Conservation (phyloP, 1,140 invertebrate genomes). For the Heliconius himera region DNA sequence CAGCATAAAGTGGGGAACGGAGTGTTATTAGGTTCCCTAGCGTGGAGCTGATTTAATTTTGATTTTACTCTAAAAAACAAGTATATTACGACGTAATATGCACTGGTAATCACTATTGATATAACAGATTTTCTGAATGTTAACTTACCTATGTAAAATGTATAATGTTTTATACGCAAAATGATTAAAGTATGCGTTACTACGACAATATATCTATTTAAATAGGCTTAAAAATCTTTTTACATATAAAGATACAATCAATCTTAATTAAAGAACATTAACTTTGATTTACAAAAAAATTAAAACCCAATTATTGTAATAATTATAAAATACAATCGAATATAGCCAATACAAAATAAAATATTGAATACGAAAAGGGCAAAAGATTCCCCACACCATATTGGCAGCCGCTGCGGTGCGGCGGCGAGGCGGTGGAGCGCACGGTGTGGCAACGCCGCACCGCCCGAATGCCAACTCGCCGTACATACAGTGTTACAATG, state of each 20-base stretch:
- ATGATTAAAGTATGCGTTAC: too few relatives aligned
- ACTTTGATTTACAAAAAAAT: background rate
- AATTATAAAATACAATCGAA: background rate
- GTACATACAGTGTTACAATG: background rate
- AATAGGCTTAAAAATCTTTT: too few relatives aligned
- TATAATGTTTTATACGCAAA: too few relatives aligned
- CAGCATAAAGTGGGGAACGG: too few relatives aligned
- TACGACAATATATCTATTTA: background rate
- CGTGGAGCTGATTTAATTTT: too few relatives aligned
- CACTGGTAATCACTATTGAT: too few relatives aligned
- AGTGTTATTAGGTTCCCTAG: too few relatives aligned
- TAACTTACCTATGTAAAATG: too few relatives aligned
- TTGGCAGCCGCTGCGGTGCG: slow-evolving; percentile 17
- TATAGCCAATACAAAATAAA: background rate
- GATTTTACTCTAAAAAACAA: too few relatives aligned
- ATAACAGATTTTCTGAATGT: too few relatives aligned
- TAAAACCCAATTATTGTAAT: background rate
- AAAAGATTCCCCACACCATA: slow-evolving; percentile 6
- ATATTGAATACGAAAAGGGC: background rate
- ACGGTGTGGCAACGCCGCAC: slow-evolving; percentile 49
- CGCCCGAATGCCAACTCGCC: slow-evolving; percentile 20
- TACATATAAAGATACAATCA: background rate
- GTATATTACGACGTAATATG: too few relatives aligned
- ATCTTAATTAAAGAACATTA: background rate
- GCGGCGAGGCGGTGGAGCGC: slow-evolving; percentile 8